Conservation (phyloP, 2,113 vertebrate species). For the Bubalus kerabau region DNA sequence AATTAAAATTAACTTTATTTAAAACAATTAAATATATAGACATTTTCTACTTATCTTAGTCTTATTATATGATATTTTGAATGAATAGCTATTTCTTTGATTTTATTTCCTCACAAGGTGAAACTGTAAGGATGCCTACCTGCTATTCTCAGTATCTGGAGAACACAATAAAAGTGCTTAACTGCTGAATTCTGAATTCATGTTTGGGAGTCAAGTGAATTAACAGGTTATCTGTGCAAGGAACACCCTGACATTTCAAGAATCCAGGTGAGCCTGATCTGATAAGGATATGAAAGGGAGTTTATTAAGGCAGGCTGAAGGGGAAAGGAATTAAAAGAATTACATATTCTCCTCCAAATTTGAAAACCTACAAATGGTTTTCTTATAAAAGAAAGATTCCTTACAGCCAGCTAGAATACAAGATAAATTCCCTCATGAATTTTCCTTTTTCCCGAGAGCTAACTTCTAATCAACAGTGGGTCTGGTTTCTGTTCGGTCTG, state of each 20-base stretch:
- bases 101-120: neutral
- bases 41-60: neutral
- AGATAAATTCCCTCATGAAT: neutral
- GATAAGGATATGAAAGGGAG: neutral
- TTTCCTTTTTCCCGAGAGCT: neutral
- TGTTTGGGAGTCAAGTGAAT: neutral
- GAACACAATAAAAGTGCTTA: neutral
- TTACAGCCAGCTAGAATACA: neutral
- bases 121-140: neutral
- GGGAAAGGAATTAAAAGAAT: neutral
- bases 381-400: neutral
- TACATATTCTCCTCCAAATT: neutral
- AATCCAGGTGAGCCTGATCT: neutral
- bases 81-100: neutral
- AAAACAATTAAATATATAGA: neutral
- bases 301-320: neutral
- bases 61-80: neutral
- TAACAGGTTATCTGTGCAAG: neutral
- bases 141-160: neutral
- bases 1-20: neutral
- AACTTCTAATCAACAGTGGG: neutral
- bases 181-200: neutral
- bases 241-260: neutral
- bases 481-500: neutral
- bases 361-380: neutral